A percentile compares a stretch with the other conserved stretches of the same genome.
Conservation (phyloP, 2,797 vertebrate species). For the Betta splendens region DNA sequence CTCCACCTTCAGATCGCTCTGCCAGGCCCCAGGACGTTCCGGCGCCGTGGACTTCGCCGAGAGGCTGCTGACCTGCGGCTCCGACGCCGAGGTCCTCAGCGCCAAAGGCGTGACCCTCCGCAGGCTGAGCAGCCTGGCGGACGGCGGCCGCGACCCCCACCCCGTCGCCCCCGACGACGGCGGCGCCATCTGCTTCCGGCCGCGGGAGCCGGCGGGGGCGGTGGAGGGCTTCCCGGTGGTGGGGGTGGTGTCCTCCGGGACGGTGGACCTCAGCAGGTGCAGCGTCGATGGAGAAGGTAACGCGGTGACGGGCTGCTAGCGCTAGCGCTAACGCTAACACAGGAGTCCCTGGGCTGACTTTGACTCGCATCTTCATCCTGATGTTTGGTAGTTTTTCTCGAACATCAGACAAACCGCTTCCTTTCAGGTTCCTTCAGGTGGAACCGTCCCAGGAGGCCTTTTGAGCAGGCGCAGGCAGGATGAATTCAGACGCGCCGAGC, state of each 20-base stretch:
- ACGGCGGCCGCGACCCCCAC: constrained; percentile 63
- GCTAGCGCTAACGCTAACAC: too few species aligned
- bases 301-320: neutral
- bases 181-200: constrained; percentile 81
- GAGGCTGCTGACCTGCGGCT: constrained; percentile 84
- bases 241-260: constrained; percentile 82
- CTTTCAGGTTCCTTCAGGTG: too few species aligned
- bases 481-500: too few species aligned
- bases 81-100: constrained; percentile 87
- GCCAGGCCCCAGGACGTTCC: constrained; percentile 86
- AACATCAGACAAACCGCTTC: too few species aligned
- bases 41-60: constrained; percentile 87
- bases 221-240: constrained; percentile 86
- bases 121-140: constrained; percentile 81
- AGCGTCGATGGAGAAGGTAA: constrained; percentile 89
- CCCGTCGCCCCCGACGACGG: constrained; percentile 70
- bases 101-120: constrained; percentile 85
- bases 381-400: too few species aligned
- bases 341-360: too few species aligned
- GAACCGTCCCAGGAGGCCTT: too few species aligned
- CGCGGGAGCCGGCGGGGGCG: constrained; percentile 82
- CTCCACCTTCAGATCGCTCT: constrained; percentile 88
- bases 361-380: too few species aligned
- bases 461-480: too few species aligned
- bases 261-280: constrained; percentile 85